Base-by-base conservation (phyloP, 2,888 invertebrate genomes). In the Eupeodes latifasciatus region DNA sequence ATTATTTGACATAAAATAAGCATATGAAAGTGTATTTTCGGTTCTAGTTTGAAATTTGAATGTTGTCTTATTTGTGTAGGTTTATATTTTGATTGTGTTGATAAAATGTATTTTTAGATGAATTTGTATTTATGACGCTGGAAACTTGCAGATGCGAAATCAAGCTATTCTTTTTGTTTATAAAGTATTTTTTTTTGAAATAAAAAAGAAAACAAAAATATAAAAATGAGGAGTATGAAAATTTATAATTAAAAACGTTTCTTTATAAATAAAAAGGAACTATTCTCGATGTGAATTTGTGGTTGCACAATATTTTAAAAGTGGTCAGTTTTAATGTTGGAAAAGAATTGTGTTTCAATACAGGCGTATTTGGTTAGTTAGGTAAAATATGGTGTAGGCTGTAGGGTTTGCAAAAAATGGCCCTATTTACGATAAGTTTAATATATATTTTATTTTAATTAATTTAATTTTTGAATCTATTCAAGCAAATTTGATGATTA, bases 51-150 rank as follows among this genome's bases (percentile, higher is more conserved):
- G 27, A 27, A 27, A 27, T 27, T 67, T 19, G 27, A 57, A 59
- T 55, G 16, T 69, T 16, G 36, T 55, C 34, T 59, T 59, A 36
- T 59, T 36, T 59, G 34, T 59, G 14, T 14, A 34, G 59, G 14
- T 53, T 53, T 57, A 14, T 44, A 7, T 44, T 12, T 19, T 27
- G 19, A 40, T 40, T 12, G 14, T 71, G 14, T n/a, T 34, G 66
- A 57, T 71, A 59, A 19, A 64, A 49, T 19, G 49, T 85, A 76
- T 76, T 81, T 85, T 75, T 85, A 81, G 75, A 75, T 64, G 2
- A 85, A 71, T 69, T 40, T 47, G n/a, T 40, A 27, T 7, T 34
- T 27, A 61, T 44, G 53, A 53, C 36, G 40, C 36, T 69, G 69
- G 71, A 57, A 44, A 44, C 44, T 10, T 71, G 55, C 57, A 69